A percentile compares a stretch with the other conserved stretches of the same genome.
Conservation (phyloP, 2,113 vertebrate genomes). For the Cephalopterus ornatus region DNA sequence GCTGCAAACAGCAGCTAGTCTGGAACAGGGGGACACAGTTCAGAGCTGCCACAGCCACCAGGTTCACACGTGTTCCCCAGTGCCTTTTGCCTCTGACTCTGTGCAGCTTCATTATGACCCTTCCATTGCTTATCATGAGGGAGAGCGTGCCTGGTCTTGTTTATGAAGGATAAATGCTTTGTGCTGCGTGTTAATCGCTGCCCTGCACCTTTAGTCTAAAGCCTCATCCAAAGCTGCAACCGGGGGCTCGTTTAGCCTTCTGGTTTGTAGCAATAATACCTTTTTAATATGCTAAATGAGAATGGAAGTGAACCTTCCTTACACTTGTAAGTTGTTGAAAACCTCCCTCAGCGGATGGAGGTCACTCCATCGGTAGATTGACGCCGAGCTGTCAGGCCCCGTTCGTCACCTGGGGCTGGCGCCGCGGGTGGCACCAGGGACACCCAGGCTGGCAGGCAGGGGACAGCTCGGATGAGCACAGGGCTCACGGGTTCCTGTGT, state of each 20-base stretch:
- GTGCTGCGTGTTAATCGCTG: slow-evolving; percentile 7
- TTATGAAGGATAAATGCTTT: slow-evolving; percentile 20
- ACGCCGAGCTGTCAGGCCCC: slow-evolving; percentile 14
- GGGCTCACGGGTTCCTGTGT: neutral
- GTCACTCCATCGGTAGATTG: slow-evolving; percentile 60
- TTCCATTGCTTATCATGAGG: neutral
- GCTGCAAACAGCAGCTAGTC: neutral
- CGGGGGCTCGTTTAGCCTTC: slow-evolving; percentile 67
- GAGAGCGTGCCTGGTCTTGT: neutral
- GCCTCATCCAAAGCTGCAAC: slow-evolving; percentile 49
- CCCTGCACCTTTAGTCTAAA: slow-evolving; percentile 66
- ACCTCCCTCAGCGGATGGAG: slow-evolving; percentile 53
- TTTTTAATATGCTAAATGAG: slow-evolving; percentile 76
- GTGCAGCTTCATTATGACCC: neutral
- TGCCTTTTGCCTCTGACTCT: neutral
- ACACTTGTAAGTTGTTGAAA: slow-evolving; percentile 28
- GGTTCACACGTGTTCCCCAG: fast-evolving
- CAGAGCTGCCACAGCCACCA: neutral
- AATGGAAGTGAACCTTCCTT: slow-evolving; percentile 62
- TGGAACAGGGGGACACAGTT: neutral
- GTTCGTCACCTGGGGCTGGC: slow-evolving; percentile 23
- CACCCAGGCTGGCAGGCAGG: neutral
- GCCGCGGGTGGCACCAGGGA: neutral
- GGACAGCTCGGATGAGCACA: fast-evolving
- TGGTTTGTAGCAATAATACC: slow-evolving; percentile 73